phyloP scores from a whole-genome alignment of 64 coral and sea anemone species.

The Montipora cactus region DNA sequence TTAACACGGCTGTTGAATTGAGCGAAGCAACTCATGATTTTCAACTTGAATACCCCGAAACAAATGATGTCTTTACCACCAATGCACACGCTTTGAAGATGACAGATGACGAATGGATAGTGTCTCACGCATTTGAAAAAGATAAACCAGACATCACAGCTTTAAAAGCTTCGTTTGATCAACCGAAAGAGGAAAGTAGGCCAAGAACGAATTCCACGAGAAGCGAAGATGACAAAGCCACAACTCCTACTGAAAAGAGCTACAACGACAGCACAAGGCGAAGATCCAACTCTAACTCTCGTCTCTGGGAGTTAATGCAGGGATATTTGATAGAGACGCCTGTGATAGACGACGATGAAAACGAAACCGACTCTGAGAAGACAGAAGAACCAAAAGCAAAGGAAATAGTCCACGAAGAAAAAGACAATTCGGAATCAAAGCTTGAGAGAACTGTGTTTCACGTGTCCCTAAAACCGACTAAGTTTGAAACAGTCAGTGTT shows the following conservation, averaged over 20 bases:
- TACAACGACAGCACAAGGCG: not conserved
- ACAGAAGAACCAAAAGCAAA: not conserved
- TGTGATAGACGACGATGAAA: not conserved
- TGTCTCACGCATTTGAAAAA: not conserved
- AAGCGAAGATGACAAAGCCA: not conserved
- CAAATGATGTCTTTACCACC: not conserved
- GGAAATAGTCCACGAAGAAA: not conserved
- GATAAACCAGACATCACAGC: constrained; percentile 27
- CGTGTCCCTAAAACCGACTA: not conserved
- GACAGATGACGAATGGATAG: constrained; percentile 26
- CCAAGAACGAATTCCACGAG: not conserved
- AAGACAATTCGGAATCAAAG: not conserved
- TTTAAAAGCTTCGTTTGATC: not conserved
- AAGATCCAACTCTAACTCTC: constrained; percentile 43
- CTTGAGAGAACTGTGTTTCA: not conserved
- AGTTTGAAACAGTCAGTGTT: not conserved
- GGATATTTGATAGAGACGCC: constrained; percentile 35
- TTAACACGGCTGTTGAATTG: not conserved
- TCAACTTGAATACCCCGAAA: constrained; percentile 18
- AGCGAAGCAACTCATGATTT: not conserved
- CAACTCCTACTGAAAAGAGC: constrained; percentile 9
- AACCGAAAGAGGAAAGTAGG: not conserved
- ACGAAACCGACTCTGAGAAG: not conserved
- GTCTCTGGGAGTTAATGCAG: constrained; percentile 51
- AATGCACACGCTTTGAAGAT: not conserved